Evolutionary conservation across 2,888 invertebrate species (phyloP), one percentile per base, ranked within the genome.

Genomic region (Acronicta psi): DNA sequence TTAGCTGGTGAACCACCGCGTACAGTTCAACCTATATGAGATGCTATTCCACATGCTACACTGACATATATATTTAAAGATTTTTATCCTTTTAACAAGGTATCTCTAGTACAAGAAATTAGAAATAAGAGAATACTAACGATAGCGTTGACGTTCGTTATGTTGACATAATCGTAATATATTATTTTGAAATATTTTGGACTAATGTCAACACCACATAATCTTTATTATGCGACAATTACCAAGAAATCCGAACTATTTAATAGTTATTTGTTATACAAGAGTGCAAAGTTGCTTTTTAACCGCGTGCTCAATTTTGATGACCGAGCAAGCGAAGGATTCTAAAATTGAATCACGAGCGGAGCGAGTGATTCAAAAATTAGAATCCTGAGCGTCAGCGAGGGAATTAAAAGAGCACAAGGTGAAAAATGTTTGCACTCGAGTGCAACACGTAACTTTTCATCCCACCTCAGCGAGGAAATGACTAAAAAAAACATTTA

Each of bases 1-100:
- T 89, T 90, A 88, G 80, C 83, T 77, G 81, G 83, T 74, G 57
- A 71, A 70, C 69, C 71, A 65, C 59, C 41, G 54, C 47, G 41
- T 47, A 59, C 54, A 66, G 64, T 58, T 49, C 72, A 40, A 43
- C 43, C 43, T 43, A 43, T 34, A 50, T 57, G 46, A 55, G 66
- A 59, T 62, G 60, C 49, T 55, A 63, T 52, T 70, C 64, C 56
- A 50, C 41, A 46, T 57, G 54, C 53, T 64, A 47, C 56, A 38
- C 58, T 31, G 61, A 59, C 46, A 47, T n/a, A 18, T 34, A n/a
- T 11, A 2, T n/a, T 29, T 50, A 44, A 45, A 36, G n/a, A n/a
- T 14, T 36, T 14, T n/a, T n/a, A 10, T 42, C 17, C 9, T 17
- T n/a, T 37, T 25, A 13, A 11, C 42, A 13, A 2, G 25, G 10